phyloP scores from a whole-genome alignment of 1,140 invertebrate genomes.

The Rhagoletis pomonella region DNA sequence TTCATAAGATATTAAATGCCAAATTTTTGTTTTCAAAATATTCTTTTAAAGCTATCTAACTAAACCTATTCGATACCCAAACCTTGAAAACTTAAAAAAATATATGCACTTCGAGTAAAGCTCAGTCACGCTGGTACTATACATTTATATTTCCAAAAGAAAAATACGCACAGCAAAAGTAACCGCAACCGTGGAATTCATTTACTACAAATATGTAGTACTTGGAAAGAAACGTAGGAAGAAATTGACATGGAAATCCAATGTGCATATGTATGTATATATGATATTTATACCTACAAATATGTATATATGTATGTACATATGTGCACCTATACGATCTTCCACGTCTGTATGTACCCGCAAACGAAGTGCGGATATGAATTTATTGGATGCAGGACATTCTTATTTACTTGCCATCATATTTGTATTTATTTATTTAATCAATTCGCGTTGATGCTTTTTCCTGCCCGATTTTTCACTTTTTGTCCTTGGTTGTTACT shows the following conservation, averaged over 20 bases:
- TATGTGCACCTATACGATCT: neutral
- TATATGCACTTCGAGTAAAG: too few species aligned
- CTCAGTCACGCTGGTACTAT: too few species aligned
- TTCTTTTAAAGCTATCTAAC: too few species aligned
- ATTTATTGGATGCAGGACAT: neutral
- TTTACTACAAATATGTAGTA: neutral
- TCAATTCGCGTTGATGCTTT: slow-evolving; percentile 38
- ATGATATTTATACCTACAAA: neutral
- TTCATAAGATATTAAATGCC: too few species aligned
- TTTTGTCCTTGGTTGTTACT: neutral
- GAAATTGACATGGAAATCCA: neutral
- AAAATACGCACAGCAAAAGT: too few species aligned
- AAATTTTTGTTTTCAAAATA: too few species aligned
- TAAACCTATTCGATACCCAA: too few species aligned
- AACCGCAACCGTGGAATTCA: slow-evolving; percentile 9
- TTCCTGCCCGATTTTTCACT: neutral
- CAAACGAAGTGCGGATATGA: neutral
- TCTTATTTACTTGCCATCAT: slow-evolving; percentile 25
- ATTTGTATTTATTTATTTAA: slow-evolving; percentile 52
- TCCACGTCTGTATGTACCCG: neutral
- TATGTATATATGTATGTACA: neutral
- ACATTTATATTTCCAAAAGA: too few species aligned
- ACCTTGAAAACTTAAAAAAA: too few species aligned
- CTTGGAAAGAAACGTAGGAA: neutral
- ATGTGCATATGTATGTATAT: neutral